A percentile compares a stretch with the other conserved stretches of the same genome.
Conservation (phyloP, 2,113 vertebrate genomes). For the Vicugna pacos region DNA sequence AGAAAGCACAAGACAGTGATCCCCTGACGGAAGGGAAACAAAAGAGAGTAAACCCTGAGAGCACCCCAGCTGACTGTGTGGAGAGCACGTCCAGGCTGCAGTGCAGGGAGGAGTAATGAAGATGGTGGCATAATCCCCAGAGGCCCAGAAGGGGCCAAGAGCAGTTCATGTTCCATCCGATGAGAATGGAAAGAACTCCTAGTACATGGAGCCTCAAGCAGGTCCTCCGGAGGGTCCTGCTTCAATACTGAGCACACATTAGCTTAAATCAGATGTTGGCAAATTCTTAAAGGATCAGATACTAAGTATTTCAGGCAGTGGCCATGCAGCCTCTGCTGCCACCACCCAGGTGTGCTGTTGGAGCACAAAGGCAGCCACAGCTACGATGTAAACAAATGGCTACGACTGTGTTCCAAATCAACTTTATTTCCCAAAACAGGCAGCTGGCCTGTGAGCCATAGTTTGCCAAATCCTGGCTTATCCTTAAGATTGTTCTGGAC, state of each 20-base stretch:
- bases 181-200: neutral
- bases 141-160: neutral
- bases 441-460: neutral
- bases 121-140: neutral
- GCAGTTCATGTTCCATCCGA: neutral
- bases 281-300: constrained; percentile 34
- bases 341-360: neutral
- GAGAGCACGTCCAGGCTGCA: neutral
- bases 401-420: constrained; percentile 29
- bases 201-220: neutral
- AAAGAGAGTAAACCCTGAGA: neutral
- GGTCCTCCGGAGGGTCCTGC: neutral
- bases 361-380: constrained; percentile 3
- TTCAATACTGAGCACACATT: neutral
- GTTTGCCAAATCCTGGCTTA: neutral
- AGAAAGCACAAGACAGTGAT: neutral
- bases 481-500: constrained; percentile 29
- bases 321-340: neutral
- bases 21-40: neutral
- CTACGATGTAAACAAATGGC: neutral
- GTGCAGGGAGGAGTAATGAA: neutral
- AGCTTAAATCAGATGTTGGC: neutral
- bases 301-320: neutral
- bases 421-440: constrained; percentile 49
- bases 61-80: neutral